These are phyloP conservation scores for Aporophyla lueneburgensis DNA, from an alignment of 2,888 invertebrate species.

Conservation along the genomic window DNA sequence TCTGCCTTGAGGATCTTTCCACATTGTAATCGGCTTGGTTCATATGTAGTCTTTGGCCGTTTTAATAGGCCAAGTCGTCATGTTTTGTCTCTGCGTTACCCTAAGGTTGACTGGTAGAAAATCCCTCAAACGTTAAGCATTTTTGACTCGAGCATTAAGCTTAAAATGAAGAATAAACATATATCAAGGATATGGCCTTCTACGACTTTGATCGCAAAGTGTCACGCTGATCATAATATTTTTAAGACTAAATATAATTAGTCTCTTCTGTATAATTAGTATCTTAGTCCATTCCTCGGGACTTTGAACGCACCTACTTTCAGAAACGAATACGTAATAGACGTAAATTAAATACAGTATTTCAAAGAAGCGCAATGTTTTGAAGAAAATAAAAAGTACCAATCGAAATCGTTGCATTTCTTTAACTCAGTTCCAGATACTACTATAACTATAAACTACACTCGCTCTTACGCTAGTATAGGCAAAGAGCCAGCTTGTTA, in stretches of 20 bases:
- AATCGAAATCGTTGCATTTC: not conserved
- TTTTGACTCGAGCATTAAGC: too few relatives aligned
- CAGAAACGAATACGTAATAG: not conserved
- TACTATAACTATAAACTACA: constrained; percentile 1
- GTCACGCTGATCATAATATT: not conserved
- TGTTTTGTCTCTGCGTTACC: too few relatives aligned
- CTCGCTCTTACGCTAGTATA: not conserved
- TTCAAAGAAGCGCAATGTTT: not conserved
- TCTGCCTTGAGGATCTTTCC: too few relatives aligned
- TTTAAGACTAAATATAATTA: too few relatives aligned
- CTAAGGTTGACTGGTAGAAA: too few relatives aligned
- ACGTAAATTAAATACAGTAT: not conserved
- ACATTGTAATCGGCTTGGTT: too few relatives aligned
- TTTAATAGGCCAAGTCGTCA: too few relatives aligned
- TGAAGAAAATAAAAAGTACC: not conserved
- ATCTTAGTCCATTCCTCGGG: not conserved
- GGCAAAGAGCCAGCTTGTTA: constrained; percentile 51
- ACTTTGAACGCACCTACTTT: not conserved
- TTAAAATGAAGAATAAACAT: too few relatives aligned
- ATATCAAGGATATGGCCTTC: too few relatives aligned
- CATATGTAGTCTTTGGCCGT: too few relatives aligned
- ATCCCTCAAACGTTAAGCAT: too few relatives aligned
- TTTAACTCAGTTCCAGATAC: constrained; percentile 20
- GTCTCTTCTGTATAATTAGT: too few relatives aligned
- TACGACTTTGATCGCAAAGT: not conserved